A percentile compares a stretch with the other conserved stretches of the same genome.
Evolutionary conservation across 2,113 vertebrate genomes (phyloP).

Genomic region (Cinclus mexicanus): DNA sequence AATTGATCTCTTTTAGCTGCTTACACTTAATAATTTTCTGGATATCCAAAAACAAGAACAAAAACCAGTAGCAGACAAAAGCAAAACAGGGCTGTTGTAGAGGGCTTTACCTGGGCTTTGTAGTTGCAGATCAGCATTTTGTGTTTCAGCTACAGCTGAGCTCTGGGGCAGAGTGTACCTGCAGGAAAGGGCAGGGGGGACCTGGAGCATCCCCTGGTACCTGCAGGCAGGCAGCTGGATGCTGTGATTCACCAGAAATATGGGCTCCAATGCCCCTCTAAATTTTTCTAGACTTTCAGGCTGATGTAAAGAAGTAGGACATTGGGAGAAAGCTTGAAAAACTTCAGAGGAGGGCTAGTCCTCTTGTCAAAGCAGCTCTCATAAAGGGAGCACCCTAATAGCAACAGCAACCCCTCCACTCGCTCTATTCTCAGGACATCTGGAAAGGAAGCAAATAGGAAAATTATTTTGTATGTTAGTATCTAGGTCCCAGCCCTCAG

Average conservation of each 20-base stretch:
- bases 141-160: not conserved
- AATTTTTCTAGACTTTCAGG: not conserved
- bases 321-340: not conserved
- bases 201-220: not conserved
- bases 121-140: not conserved
- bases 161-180: not conserved
- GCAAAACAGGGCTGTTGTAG: not conserved
- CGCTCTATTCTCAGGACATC: not conserved
- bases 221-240: not conserved
- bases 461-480: not conserved
- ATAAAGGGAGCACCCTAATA: not conserved
- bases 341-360: not conserved
- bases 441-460: not conserved
- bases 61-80: not conserved
- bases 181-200: not conserved
- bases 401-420: not conserved
- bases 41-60: not conserved
- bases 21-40: accelerated
- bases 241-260: not conserved
- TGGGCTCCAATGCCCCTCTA: not conserved
- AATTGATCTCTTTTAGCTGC: accelerated
- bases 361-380: not conserved
- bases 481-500: not conserved
- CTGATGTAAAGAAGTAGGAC: not conserved
- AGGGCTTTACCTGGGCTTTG: not conserved